Percentiles rank a stretch among this genome's conserved stretches.
These are phyloP conservation scores for Penaeus japonicus DNA, from an alignment of 1,140 invertebrate species.

Conservation along the genomic window DNA sequence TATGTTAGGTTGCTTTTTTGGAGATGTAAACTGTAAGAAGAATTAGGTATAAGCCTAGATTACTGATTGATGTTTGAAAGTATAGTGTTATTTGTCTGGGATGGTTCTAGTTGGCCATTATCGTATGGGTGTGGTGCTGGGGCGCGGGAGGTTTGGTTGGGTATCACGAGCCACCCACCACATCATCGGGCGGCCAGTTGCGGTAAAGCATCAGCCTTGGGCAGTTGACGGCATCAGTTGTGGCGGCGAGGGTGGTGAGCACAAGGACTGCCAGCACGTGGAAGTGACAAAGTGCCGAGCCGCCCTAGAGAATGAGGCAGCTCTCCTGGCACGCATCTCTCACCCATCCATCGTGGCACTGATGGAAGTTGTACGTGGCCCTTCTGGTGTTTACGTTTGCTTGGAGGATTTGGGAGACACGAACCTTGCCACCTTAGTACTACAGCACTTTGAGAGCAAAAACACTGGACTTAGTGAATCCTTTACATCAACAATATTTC, in stretches of 20 bases:
- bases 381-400: constrained; percentile 9
- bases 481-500: not conserved
- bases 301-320: constrained; percentile 22
- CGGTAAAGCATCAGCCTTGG: constrained; percentile 32
- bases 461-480: not conserved
- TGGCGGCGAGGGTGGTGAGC: constrained; percentile 1
- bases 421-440: not conserved
- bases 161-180: constrained; percentile 12
- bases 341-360: constrained; percentile 16
- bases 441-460: not conserved
- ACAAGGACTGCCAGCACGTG: constrained; percentile 7
- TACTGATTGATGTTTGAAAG: not conserved
- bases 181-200: not conserved
- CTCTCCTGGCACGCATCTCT: not conserved
- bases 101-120: constrained; percentile 23
- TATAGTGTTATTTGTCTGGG: not conserved
- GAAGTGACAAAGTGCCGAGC: constrained; percentile 17
- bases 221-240: not conserved
- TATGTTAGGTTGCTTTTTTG: no score
- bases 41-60: no score
- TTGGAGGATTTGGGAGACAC: constrained; percentile 16
- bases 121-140: constrained; percentile 16
- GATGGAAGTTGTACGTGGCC: not conserved
- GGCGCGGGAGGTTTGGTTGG: constrained; percentile 26
- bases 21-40: no score